phyloP scores from a whole-genome alignment of 92 coral and sea anemone species.

The Phenganax subtilis region DNA sequence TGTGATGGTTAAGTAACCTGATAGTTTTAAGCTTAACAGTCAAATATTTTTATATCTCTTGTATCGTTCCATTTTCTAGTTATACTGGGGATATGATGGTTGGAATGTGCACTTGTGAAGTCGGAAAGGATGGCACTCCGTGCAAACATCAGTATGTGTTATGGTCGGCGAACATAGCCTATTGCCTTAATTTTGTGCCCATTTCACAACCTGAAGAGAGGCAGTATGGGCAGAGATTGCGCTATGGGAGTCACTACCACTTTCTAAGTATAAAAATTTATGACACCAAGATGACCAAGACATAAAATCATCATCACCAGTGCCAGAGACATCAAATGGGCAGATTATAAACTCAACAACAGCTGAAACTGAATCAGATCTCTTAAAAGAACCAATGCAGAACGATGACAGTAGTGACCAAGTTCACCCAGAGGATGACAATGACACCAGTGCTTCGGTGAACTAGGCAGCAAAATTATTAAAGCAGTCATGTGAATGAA shows the following conservation, averaged over 20 bases:
- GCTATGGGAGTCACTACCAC: slow-evolving; percentile 49
- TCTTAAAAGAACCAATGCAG: too few relatives aligned
- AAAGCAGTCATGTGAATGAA: too few relatives aligned
- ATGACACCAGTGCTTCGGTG: too few relatives aligned
- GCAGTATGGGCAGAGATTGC: slow-evolving; percentile 58
- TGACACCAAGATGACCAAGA: slow-evolving; percentile 23
- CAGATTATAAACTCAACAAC: too few relatives aligned
- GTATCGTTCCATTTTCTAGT: slow-evolving; percentile 8
- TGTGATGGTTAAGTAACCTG: too few relatives aligned
- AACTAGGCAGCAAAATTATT: too few relatives aligned
- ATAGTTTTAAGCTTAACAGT: too few relatives aligned
- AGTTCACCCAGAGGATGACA: too few relatives aligned
- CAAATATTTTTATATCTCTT: too few relatives aligned
- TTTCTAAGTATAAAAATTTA: slow-evolving; percentile 44
- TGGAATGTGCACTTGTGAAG: slow-evolving; percentile 55
- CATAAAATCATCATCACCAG: neutral
- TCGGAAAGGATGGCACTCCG: slow-evolving; percentile 53
- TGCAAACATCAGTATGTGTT: slow-evolving; percentile 57
- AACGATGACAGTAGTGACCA: too few relatives aligned
- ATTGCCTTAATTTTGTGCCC: slow-evolving; percentile 57
- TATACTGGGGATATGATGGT: slow-evolving; percentile 57
- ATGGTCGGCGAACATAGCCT: slow-evolving; percentile 56
- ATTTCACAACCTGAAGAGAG: slow-evolving; percentile 46
- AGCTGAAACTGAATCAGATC: too few relatives aligned
- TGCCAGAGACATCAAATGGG: neutral